These are phyloP conservation scores for Pyrrhura leucotis DNA, from an alignment of 2,797 vertebrate genomes.

Conservation along the genomic window DNA sequence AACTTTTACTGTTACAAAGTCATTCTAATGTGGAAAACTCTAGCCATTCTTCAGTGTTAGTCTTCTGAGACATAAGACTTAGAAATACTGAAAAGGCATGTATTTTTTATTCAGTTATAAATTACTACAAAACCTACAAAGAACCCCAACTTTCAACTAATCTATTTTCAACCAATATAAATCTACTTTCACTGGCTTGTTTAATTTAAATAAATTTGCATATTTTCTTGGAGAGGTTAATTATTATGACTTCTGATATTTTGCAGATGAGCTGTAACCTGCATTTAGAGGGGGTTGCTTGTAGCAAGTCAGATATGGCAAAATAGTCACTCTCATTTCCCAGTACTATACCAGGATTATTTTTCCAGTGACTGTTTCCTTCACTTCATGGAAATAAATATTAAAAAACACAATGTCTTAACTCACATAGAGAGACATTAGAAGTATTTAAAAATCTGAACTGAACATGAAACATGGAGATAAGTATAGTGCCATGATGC, in stretches of 20 bases:
- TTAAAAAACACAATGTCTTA: background rate
- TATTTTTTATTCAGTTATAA: background rate
- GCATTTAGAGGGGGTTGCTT: background rate
- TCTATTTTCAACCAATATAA: background rate
- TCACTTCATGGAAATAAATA: background rate
- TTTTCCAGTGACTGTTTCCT: background rate
- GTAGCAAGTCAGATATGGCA: constrained; percentile 15
- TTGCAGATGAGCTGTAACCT: background rate
- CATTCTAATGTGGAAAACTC: background rate
- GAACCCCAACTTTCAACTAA: background rate
- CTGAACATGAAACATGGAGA: background rate
- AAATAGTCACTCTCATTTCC: constrained; percentile 42
- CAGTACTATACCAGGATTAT: background rate
- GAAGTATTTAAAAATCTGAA: background rate
- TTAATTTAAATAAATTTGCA: constrained; percentile 9
- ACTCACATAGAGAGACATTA: background rate
- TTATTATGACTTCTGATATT: constrained; percentile 12
- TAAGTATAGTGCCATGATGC: background rate
- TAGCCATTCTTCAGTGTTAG: background rate
- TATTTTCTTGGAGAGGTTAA: background rate
- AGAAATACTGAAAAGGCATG: background rate
- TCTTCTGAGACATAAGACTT: background rate
- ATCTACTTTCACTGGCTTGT: background rate
- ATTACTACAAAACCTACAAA: background rate
- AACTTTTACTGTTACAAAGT: background rate